Percentiles rank a stretch among this genome's conserved stretches.
Evolutionary conservation across 1,140 invertebrate genomes (phyloP).

Genomic region (Pogonomyrmex californicus): DNA sequence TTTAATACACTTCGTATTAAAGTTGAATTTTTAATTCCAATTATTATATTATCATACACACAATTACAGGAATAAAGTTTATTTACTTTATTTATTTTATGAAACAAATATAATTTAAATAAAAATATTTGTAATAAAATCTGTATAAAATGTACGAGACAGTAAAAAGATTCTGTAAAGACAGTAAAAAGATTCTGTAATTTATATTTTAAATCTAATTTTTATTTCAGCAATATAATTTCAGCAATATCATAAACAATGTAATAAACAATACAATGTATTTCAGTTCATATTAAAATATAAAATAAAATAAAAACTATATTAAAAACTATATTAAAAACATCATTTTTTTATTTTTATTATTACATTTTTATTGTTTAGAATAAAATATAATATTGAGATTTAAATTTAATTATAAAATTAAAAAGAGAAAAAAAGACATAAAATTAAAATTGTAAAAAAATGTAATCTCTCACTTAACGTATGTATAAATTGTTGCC

Average conservation of each 20-base stretch:
- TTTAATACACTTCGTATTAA: background rate
- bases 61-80: background rate
- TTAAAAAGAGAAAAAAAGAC: conserved; percentile 7
- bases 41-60: background rate
- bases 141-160: background rate
- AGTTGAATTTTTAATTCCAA: background rate
- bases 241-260: background rate
- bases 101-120: background rate
- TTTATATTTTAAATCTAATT: conserved; percentile 9
- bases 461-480: background rate
- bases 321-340: background rate
- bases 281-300: conserved; percentile 12
- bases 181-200: background rate
- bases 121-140: background rate
- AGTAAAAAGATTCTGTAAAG: background rate
- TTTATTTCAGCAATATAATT: background rate
- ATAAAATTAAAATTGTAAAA: background rate
- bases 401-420: background rate
- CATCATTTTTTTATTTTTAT: background rate
- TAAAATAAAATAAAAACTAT: background rate
- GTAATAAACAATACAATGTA: background rate
- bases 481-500: conserved; percentile 12
- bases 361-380: background rate
- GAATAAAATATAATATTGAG: background rate
- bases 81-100: background rate